These are phyloP conservation scores for Empis livida DNA, from an alignment of 2,888 invertebrate species.

Conservation along the genomic window DNA sequence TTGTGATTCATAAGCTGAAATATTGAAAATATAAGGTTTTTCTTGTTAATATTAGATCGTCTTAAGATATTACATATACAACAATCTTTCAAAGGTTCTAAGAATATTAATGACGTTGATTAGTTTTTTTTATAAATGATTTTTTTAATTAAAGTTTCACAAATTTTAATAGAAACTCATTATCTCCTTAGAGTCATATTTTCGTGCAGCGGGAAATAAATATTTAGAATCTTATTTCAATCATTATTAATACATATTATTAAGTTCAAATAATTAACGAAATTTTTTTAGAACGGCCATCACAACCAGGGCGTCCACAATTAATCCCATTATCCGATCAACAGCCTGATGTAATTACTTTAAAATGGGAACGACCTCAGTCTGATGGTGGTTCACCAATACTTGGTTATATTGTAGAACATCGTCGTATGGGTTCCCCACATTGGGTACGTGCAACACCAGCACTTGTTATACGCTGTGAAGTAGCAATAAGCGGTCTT, in stretches of 20 bases:
- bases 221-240: too few relatives aligned
- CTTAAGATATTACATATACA: too few relatives aligned
- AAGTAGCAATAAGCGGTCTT: slow-evolving; percentile 66
- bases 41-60: too few relatives aligned
- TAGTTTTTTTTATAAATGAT: too few relatives aligned
- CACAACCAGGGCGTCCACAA: slow-evolving; percentile 70
- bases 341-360: slow-evolving; percentile 68
- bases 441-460: slow-evolving; percentile 75
- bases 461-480: slow-evolving; percentile 54
- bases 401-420: slow-evolving; percentile 70
- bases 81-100: too few relatives aligned
- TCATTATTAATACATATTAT: not conserved
- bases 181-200: too few relatives aligned
- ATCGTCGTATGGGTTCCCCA: slow-evolving; percentile 58
- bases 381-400: slow-evolving; percentile 81
- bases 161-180: too few relatives aligned
- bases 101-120: too few relatives aligned
- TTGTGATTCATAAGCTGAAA: too few relatives aligned
- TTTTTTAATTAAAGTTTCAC: too few relatives aligned
- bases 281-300: slow-evolving; percentile 48
- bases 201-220: too few relatives aligned
- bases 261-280: not conserved
- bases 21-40: too few relatives aligned
- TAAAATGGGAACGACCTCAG: slow-evolving; percentile 68
- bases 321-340: slow-evolving; percentile 60